Evolutionary conservation across 2,888 invertebrate genomes (phyloP).

Genomic region (Diarsia rubi): DNA sequence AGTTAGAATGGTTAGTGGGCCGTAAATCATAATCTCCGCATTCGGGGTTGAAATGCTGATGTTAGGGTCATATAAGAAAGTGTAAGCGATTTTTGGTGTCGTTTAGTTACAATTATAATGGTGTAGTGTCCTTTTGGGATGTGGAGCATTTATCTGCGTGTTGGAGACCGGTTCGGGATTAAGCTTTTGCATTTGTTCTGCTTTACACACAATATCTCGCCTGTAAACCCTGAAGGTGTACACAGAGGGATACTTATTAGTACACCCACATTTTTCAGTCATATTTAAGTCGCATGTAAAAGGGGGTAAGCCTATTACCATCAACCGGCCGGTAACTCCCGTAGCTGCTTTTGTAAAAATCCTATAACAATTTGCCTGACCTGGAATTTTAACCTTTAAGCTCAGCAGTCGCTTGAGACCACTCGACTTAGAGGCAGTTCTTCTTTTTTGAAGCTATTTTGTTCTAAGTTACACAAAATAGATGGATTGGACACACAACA

Average conservation of each 20-base stretch:
- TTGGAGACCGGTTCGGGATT: neutral
- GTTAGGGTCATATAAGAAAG: conserved; percentile 66
- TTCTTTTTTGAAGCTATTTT: neutral
- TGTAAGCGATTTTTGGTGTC: conserved; percentile 76
- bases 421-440: too few species aligned
- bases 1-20: conserved; percentile 56
- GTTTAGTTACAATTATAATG: conserved; percentile 66
- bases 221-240: too few species aligned
- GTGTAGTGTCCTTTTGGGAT: conserved; percentile 32
- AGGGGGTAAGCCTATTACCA: too few species aligned
- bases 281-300: too few species aligned
- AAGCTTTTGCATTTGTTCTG: neutral
- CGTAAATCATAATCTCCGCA: conserved; percentile 75
- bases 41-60: conserved; percentile 71
- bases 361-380: too few species aligned
- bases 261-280: too few species aligned
- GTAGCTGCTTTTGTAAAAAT: too few species aligned
- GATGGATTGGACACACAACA: neutral
- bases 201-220: too few species aligned
- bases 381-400: too few species aligned
- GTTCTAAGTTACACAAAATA: neutral
- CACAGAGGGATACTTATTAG: too few species aligned
- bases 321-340: too few species aligned
- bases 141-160: conserved; percentile 13
- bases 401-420: too few species aligned